Conservation (phyloP, 2,797 vertebrate species). For the Malacoctenus gilli region DNA sequence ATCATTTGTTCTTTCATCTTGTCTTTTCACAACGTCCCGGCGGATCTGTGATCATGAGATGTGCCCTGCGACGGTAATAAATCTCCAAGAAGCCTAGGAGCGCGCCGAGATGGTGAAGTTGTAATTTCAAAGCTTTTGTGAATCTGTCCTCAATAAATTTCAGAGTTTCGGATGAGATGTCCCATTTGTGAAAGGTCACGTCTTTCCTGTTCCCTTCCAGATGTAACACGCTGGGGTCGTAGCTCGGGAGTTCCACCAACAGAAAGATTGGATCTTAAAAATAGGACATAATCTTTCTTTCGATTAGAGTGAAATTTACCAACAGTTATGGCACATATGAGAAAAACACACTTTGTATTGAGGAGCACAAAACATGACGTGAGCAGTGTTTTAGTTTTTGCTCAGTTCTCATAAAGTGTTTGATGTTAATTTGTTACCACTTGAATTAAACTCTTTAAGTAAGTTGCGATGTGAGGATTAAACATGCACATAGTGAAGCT, state of each 20-base stretch:
- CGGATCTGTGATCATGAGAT: constrained; percentile 26
- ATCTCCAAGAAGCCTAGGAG: constrained; percentile 9
- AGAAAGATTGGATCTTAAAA: no score
- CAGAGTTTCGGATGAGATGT: constrained; percentile 11
- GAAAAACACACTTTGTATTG: no score
- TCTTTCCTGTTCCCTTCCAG: neutral
- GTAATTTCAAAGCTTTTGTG: constrained; percentile 10
- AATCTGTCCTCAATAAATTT: constrained; percentile 1
- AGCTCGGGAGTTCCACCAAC: neutral
- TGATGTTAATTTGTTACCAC: no score
- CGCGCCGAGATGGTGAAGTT: constrained; percentile 4
- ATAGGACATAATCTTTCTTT: no score
- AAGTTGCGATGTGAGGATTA: neutral
- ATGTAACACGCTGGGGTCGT: neutral
- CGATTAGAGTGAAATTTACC: no score
- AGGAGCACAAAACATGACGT: no score
- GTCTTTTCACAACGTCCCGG: constrained; percentile 18
- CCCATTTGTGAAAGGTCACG: neutral
- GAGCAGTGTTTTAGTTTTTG: no score
- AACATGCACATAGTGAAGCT: no score
- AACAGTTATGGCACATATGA: no score
- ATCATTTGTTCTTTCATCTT: constrained; percentile 39
- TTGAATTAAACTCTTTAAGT: no score
- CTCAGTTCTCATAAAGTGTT: no score
- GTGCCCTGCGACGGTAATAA: constrained; percentile 8